Evolutionary conservation across 2,888 invertebrate genomes (phyloP), one percentile per base, ranked within the genome.

Genomic region (Apeira syringaria): DNA sequence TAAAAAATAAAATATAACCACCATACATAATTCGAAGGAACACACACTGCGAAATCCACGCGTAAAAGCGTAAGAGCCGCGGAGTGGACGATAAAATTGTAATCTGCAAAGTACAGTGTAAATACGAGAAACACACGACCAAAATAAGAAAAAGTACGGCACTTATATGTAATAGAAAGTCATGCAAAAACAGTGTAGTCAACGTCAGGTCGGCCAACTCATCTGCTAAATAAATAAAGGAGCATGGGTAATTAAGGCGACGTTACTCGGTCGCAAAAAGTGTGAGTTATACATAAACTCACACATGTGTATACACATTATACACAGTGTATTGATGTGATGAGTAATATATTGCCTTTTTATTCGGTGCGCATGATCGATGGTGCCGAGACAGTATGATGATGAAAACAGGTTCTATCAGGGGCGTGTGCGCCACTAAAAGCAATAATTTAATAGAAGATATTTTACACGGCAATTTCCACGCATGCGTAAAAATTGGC

Each of bases 271-370:
- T 11, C 8, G 38, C 42, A 49, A 47, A 51, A 54, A 49, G 17
- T 30, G 9, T 11, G 20, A 20, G 15, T 31, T 18, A 10, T 25
- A 40, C 36, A 37, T 29, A 47, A 50, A 46, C 20, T 20, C 2
- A 22, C 20, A 27, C n/a, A 35, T 24, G 13, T 32, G 15, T 15
- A 26, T 20, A 20, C 7, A 20, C 20, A 20, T 20, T 2, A 29
- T 22, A 38, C 20, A 28, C 20, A 25, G 38, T 47, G 37, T 50
- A 54, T 59, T 59, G 56, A 68, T 66, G 72, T 68, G 69, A 76
- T 68, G 74, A 74, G 68, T 71, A 77, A 80, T 78, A 76, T 74
- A 62, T 62, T 59, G 70, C 74, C 76, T 74, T 79, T 78, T 76
- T 71, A 74, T 70, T 63, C 61, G 42, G 46, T 57, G 18, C 30